Base-by-base conservation (phyloP, 2,113 vertebrate genomes). In the Montifringilla adamsi region DNA sequence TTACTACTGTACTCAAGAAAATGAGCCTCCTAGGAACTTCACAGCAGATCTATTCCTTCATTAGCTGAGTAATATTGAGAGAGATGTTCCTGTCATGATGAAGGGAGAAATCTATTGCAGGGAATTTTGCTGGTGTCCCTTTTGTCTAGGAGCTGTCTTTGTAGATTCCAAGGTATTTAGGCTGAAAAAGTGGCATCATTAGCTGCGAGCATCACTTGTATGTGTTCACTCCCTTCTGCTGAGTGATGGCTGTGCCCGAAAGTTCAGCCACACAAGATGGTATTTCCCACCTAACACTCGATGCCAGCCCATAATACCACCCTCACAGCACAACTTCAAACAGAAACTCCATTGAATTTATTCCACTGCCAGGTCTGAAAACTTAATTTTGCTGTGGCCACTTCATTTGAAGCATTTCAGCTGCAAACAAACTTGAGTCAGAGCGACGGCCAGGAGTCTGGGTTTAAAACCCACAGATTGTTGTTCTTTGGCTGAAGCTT, bases 11-110 rank as follows among this genome's bases (percentile, higher is more conserved):
- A 97, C 97, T 97, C 97, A 97, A 94, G 98, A 98, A 98, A 99
- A 98, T 97, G 97, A 98, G 98, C 98, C 98, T 98, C 98, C 96
- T 84, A 98, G 98, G 98, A 98, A 98, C 98, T 97, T 97, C 95
- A 80, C 97, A 96, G 98, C 97, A 97, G 98, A 98, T 98, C 98
- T 97, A 97, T 97, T 97, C 97, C 96, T 98, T 97, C 98, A 98
- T 98, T 98, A 98, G 98, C 98, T 95, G 93, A 98, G 98, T 96
- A 98, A 99, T 99, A 99, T 99, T 98, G 99, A 99, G 98, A 98
- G 98, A 98, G 97, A 98, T 98, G 97, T 95, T 98, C 96, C 96
- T 98, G 98, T 98, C 98, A 97, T 97, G 94, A 73, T 1, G 93
- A 97, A 97, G 97, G 96, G 96, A 97, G 97, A 96, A 98, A 98